These are phyloP conservation scores for Syngnathus typhle DNA, from an alignment of 2,113 vertebrate genomes.

Conservation along the genomic window DNA sequence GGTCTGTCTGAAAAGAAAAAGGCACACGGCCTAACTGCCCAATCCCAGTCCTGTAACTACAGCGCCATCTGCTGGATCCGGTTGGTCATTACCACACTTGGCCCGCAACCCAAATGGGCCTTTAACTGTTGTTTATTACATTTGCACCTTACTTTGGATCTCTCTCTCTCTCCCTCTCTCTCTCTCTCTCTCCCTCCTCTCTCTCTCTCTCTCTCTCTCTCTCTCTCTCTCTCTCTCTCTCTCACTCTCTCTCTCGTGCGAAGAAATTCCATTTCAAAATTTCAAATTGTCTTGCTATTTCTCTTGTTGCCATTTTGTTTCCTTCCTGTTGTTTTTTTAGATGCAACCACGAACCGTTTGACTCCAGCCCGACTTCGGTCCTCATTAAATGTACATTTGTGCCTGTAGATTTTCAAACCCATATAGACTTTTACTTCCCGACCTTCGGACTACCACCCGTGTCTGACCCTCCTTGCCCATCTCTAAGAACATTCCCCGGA, in stretches of 20 bases:
- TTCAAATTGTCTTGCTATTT: background rate
- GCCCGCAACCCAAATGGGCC: background rate
- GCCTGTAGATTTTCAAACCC: slow-evolving; percentile 14
- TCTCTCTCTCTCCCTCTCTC: no score
- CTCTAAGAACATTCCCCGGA: slow-evolving; percentile 14
- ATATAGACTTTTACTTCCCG: background rate
- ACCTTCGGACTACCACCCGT: background rate
- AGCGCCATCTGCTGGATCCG: background rate
- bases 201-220: no score
- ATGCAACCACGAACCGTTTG: background rate
- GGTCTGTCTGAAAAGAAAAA: background rate
- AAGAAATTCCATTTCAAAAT: background rate
- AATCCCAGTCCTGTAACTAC: background rate
- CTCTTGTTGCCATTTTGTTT: background rate
- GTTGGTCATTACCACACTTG: background rate
- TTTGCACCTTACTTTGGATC: background rate
- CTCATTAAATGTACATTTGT: slow-evolving; percentile 2
- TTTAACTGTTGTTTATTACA: background rate
- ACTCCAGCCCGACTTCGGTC: background rate
- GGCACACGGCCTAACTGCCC: background rate
- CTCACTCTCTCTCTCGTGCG: no score
- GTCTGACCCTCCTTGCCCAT: slow-evolving; percentile 6
- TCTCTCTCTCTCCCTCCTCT: no score
- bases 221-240: no score
- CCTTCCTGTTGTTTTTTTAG: background rate